Percentiles rank a stretch among this genome's conserved stretches.
These are phyloP conservation scores for Catostomus latipinnis DNA, from an alignment of 2,797 vertebrate species.

Conservation along the genomic window DNA sequence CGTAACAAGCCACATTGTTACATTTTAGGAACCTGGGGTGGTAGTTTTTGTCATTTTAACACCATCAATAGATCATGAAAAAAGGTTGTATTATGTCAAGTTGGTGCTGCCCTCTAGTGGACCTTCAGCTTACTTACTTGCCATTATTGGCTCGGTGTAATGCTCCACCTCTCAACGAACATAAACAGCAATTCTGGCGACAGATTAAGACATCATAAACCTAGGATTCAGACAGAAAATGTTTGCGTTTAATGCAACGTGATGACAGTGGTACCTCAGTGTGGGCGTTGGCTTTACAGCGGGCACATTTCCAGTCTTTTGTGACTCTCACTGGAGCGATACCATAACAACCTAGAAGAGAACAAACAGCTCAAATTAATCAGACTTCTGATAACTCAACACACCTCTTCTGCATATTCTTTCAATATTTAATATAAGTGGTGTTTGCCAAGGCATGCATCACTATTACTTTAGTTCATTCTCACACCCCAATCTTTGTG, in stretches of 20 bases:
- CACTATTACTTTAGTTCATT: too few relatives aligned
- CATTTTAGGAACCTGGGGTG: background rate
- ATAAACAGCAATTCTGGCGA: conserved; percentile 92
- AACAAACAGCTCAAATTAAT: conserved; percentile 32
- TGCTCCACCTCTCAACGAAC: conserved; percentile 92
- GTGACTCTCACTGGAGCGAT: conserved; percentile 83
- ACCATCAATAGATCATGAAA: background rate
- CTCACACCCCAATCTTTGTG: too few relatives aligned
- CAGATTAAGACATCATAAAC: background rate
- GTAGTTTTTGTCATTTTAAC: background rate
- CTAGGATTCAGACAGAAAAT: background rate
- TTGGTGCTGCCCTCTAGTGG: conserved; percentile 10
- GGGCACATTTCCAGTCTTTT: conserved; percentile 92
- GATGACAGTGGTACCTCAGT: conserved; percentile 78
- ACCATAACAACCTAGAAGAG: conserved; percentile 88
- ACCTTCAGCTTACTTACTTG: conserved; percentile 80
- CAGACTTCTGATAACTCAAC: background rate
- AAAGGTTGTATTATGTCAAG: background rate
- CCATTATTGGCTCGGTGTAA: conserved; percentile 95
- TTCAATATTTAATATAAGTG: too few relatives aligned
- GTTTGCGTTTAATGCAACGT: too few relatives aligned
- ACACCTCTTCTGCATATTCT: conserved; percentile 4
- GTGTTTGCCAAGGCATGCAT: too few relatives aligned
- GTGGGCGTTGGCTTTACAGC: conserved; percentile 88
- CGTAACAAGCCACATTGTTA: background rate